Evolutionary conservation across 2,888 invertebrate genomes (phyloP), one percentile per base, ranked within the genome.

Genomic region (Drosophila sordidapex): DNA sequence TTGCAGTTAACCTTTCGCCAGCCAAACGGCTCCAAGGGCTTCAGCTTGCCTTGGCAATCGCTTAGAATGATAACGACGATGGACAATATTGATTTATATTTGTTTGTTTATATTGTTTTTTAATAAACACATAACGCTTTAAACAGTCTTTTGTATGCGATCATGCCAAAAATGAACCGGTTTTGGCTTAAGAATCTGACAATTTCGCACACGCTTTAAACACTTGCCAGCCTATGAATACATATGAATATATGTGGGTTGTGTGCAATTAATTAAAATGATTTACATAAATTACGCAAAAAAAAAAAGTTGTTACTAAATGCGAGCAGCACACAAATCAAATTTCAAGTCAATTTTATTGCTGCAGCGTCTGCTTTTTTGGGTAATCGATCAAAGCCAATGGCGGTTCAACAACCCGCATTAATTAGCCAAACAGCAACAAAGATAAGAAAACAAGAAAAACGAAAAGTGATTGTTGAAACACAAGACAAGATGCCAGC

Each of bases 361-460:
- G 48, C 15, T 15, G 46, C 15, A 15, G 21, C 46, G 54, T 79
- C 62, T 72, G 71, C 69, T 57, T 56, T 59, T 76, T 66, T 70
- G 73, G 76, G 61, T 76, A 79, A 84, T 89, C 82, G 72, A 81
- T 87, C 83, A 82, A 51, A 57, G 60, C 76, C 68, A 66, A 56
- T 53, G 71, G 83, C 79, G 64, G 86, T 87, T 87, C 89, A 83
- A 81, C 74, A 89, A 89, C 87, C 89, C 81, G 81, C 70, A 87
- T 78, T 61, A 73, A 75, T 83, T 83, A 76, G 36, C 59, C 49
- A 53, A 40, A 54, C 7, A 57, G 25, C 53, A 57, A 27, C 48
- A 60, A 65, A 74, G 69, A 72, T 82, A 66, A 74, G 67, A 72
- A 78, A 76, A 68, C 18, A 46, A 48, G 11, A 15, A 52, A 67